Evolutionary conservation across 2,797 vertebrate species (phyloP), one percentile per base, ranked within the genome.

Genomic region (Silurus lanzhouensis): DNA sequence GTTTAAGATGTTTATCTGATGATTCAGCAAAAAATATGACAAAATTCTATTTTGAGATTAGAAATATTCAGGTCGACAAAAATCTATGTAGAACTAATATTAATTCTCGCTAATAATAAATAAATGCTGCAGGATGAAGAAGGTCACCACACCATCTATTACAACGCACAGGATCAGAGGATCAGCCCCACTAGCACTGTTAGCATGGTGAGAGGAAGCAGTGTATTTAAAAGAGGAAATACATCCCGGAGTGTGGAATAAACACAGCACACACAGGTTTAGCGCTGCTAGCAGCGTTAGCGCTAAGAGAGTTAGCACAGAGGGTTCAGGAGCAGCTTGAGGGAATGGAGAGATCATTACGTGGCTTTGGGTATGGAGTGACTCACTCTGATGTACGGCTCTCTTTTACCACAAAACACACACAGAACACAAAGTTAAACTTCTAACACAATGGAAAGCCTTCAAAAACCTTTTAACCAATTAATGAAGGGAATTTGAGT

Each of bases 371-470:
- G 76, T 83, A 84, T 57, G 85, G 82, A 74, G 71, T 52, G 82
- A 83, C 55, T 84, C 84, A 68, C 71, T 83, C 85, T 83, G 87
- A 60, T 5, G 77, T 58, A 79, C 68, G 44, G 81, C 19, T 82
- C 81, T 89, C 87, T 89, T 90, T 84, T 81, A 74, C 10, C 71
- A 68, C 31, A 64, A 79, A 55, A 85, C 60, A 90, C 64, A 87
- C 64, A 87, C 60, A 81, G 17, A 66, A 84, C 15, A 90, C 52
- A 84, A 17, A 64, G 17, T 74, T 9, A 83, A 78, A 76, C 48
- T 61, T 6, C 14, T 67, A 25, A 19, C 9, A 52, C 5, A 3
- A 4, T 7, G 7, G 3, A 77, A 63, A n/a, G 8, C 8, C 31
- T 61, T 58, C 3, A 27, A 31, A 77, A 1, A 9, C n/a, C n/a